These are phyloP conservation scores for Patiria pectinifera DNA, from an alignment of 53 echinoderm and acorn worm genomes.

Conservation along the genomic window DNA sequence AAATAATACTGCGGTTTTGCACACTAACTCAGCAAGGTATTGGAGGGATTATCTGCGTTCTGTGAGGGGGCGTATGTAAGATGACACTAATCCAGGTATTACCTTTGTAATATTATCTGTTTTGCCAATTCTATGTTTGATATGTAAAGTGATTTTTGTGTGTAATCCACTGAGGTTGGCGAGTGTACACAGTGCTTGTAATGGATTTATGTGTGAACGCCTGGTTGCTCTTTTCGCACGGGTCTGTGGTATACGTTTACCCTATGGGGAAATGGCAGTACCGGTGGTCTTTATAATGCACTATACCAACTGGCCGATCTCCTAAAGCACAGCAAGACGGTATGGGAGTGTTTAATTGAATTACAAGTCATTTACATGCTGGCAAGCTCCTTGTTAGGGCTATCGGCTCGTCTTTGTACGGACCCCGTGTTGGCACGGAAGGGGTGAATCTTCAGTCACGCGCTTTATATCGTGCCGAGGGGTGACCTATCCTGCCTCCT, in stretches of 20 bases:
- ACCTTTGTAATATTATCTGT: not conserved
- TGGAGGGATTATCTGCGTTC: not conserved
- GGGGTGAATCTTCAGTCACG: constrained; percentile 58
- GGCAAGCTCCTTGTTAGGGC: constrained; percentile 55
- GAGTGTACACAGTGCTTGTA: constrained; percentile 2
- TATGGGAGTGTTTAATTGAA: constrained; percentile 26
- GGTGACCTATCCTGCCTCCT: constrained; percentile 7
- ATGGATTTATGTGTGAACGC: constrained; percentile 5
- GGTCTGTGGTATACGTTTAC: not conserved
- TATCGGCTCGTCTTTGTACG: constrained; percentile 56
- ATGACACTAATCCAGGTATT: not conserved
- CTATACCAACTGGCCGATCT: not conserved
- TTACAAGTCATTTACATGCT: constrained; percentile 59
- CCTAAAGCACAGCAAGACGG: constrained; percentile 21
- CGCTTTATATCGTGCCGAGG: not conserved
- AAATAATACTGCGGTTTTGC: not conserved
- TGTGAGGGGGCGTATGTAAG: constrained; percentile 10
- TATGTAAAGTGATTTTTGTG: not conserved
- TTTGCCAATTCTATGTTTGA: not conserved
- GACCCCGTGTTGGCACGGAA: constrained; percentile 51
- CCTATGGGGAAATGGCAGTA: not conserved
- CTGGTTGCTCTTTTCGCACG: not conserved
- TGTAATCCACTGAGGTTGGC: constrained; percentile 4
- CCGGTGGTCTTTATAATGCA: not conserved
- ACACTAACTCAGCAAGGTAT: not conserved